phyloP scores from a whole-genome alignment of 2,797 vertebrate species.

The Varecia variegata region DNA sequence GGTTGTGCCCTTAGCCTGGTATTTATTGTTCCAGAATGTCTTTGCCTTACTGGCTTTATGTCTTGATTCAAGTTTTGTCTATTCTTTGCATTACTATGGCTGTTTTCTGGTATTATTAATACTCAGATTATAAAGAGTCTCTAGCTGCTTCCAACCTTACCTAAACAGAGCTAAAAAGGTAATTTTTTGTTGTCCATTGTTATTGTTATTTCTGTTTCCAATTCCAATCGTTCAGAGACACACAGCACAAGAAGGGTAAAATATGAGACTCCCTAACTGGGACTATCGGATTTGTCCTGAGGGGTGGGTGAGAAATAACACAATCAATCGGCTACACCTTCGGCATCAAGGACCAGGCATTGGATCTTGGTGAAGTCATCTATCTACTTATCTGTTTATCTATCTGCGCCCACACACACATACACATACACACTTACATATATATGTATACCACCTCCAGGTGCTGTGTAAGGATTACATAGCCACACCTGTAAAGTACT shows the following conservation, averaged over 20 bases:
- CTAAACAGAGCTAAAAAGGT: background rate
- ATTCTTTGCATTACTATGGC: background rate
- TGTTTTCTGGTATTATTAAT: background rate
- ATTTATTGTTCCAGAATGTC: background rate
- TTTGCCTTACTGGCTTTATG: background rate
- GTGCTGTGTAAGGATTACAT: too few species aligned
- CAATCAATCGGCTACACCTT: background rate
- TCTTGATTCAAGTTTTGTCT: background rate
- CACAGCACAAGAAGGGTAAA: rapidly evolving
- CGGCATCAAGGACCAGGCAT: background rate
- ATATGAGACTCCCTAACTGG: background rate
- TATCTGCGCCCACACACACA: rapidly evolving
- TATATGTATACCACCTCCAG: background rate
- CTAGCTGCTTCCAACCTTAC: background rate
- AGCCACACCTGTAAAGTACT: background rate
- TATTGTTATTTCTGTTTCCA: background rate
- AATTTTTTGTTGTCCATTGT: background rate
- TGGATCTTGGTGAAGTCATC: background rate
- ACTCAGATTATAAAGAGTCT: background rate
- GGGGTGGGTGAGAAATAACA: background rate
- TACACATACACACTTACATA: background rate
- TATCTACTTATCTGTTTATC: background rate
- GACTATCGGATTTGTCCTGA: too few species aligned
- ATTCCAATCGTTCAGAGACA: background rate
- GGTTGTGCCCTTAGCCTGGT: background rate